Evolutionary conservation across 2,888 invertebrate genomes (phyloP).

Genomic region (Zelleria hepariella): DNA sequence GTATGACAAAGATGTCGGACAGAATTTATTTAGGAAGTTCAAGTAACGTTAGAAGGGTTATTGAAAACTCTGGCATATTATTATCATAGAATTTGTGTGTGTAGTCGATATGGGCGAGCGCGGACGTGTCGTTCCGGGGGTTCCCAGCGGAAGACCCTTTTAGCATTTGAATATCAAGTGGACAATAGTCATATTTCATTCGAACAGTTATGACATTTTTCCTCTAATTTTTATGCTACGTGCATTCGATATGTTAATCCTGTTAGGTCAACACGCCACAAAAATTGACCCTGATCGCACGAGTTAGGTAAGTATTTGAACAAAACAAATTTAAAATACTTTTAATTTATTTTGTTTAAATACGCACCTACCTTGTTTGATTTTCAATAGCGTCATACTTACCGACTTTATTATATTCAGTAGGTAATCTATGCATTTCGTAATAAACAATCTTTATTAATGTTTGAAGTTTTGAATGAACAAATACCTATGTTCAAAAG

Average conservation of each 20-base stretch:
- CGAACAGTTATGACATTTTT: slow-evolving; percentile 68
- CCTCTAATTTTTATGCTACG: slow-evolving; percentile 52
- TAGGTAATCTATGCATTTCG: slow-evolving; percentile 1
- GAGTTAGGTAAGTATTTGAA: slow-evolving; percentile 22
- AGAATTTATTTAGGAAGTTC: neutral
- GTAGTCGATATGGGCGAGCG: neutral
- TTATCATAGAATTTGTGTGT: neutral
- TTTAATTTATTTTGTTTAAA: neutral
- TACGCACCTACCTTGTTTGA: neutral
- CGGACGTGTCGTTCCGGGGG: slow-evolving; percentile 10
- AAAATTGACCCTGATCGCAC: slow-evolving; percentile 24
- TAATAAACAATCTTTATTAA: slow-evolving; percentile 5
- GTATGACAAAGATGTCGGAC: neutral
- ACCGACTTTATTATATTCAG: neutral
- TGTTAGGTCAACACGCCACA: slow-evolving; percentile 33
- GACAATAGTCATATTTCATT: slow-evolving; percentile 64
- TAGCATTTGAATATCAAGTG: slow-evolving; percentile 68
- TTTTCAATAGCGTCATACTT: neutral
- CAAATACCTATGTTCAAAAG: slow-evolving; percentile 16
- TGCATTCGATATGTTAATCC: slow-evolving; percentile 50
- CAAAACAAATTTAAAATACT: slow-evolving; percentile 14
- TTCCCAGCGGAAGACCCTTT: slow-evolving; percentile 64
- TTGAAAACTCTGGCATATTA: neutral
- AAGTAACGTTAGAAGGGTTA: neutral
- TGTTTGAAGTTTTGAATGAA: slow-evolving; percentile 4